These are phyloP conservation scores for Hassar affinis DNA, from an alignment of 2,113 vertebrate species.

Conservation along the genomic window DNA sequence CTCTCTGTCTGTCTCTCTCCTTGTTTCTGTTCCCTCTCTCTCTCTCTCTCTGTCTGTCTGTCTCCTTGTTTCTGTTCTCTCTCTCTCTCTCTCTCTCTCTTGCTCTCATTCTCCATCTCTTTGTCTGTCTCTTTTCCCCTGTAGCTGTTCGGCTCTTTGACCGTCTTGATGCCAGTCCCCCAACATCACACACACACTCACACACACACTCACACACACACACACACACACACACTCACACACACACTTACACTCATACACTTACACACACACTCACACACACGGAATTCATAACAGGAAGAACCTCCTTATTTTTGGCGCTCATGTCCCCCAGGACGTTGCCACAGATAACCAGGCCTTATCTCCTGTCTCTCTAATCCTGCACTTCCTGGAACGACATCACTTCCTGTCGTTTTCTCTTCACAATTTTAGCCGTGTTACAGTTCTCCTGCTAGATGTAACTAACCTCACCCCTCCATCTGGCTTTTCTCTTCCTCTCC, in stretches of 20 bases:
- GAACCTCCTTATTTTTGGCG: slow-evolving; percentile 53
- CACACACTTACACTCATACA: no score
- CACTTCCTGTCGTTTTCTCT: slow-evolving; percentile 61
- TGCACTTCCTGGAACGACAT: slow-evolving; percentile 9
- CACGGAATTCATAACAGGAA: slow-evolving; percentile 60
- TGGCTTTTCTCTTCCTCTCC: background rate
- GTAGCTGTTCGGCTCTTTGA: slow-evolving; percentile 29
- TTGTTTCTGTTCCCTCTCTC: no score
- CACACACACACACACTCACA: no score
- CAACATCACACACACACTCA: no score
- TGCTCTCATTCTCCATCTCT: no score
- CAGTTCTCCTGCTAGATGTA: background rate
- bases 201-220: no score
- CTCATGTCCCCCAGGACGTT: slow-evolving; percentile 51
- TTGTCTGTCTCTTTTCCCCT: no score
- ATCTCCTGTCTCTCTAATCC: slow-evolving; percentile 33
- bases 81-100: no score
- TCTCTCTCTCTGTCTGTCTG: no score
- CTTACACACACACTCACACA: background rate
- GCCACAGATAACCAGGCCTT: slow-evolving; percentile 31
- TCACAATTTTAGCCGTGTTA: background rate
- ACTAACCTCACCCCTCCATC: no score
- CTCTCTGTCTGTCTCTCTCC: background rate
- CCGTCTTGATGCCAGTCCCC: background rate
- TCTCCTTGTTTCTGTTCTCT: no score